phyloP scores from a whole-genome alignment of 1,140 invertebrate species.

The Stenopsyche tienmushanensis region DNA sequence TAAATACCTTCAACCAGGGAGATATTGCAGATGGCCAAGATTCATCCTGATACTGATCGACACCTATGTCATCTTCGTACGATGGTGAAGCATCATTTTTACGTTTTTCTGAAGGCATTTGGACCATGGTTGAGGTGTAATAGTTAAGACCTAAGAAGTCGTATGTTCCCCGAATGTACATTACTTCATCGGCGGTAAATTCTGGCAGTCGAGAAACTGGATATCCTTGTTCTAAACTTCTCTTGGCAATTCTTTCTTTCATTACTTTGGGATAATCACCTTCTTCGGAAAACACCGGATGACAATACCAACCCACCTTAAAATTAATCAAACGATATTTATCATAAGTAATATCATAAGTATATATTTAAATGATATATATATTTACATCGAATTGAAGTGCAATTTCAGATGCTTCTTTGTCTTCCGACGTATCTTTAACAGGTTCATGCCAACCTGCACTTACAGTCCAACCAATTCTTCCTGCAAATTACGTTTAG shows the following conservation, averaged over 20 bases:
- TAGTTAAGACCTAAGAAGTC: constrained; percentile 66
- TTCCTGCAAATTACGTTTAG: constrained; percentile 44
- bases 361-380: not conserved
- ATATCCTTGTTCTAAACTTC: constrained; percentile 60
- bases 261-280: constrained; percentile 66
- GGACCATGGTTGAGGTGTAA: constrained; percentile 53
- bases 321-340: constrained; percentile 25
- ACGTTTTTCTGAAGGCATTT: not conserved
- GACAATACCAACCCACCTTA: constrained; percentile 61
- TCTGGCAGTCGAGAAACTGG: constrained; percentile 57
- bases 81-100: not conserved
- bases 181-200: constrained; percentile 59
- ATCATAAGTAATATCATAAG: not conserved
- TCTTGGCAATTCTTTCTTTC: constrained; percentile 55
- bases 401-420: constrained; percentile 50
- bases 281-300: constrained; percentile 58
- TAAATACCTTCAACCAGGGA: constrained; percentile 48
- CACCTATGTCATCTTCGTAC: not conserved
- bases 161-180: constrained; percentile 57
- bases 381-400: constrained; percentile 47
- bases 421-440: constrained; percentile 46
- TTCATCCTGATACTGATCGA: not conserved
- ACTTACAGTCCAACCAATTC: constrained; percentile 55
- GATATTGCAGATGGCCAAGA: not conserved
- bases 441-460: constrained; percentile 54